Conservation (phyloP, 2,888 invertebrate genomes). For the Ephialtes manifestator region DNA sequence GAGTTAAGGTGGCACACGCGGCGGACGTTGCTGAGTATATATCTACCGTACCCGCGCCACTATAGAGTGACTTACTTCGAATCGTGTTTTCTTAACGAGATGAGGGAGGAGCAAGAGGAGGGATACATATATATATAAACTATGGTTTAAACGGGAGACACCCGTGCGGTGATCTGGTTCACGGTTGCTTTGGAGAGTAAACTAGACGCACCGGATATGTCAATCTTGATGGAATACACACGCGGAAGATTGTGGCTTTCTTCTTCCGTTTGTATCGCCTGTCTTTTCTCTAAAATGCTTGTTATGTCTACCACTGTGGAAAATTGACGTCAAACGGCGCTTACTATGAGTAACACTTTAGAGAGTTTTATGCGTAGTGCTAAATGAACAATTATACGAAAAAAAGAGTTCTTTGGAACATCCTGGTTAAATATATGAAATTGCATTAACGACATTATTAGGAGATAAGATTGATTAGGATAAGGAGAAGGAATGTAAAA, state of each 20-base stretch:
- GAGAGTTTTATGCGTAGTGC: background rate
- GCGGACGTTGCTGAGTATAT: constrained; percentile 60
- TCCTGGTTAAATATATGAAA: no score
- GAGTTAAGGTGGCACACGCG: constrained; percentile 59
- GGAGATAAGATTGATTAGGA: no score
- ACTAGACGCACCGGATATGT: constrained; percentile 56
- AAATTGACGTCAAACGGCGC: constrained; percentile 10
- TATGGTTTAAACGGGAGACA: constrained; percentile 21
- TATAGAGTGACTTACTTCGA: constrained; percentile 44
- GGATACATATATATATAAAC: background rate
- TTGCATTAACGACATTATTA: no score
- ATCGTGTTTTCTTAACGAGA: constrained; percentile 48
- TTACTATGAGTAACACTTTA: constrained; percentile 8
- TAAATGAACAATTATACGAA: background rate
- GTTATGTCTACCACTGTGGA: background rate
- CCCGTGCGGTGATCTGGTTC: constrained; percentile 50
- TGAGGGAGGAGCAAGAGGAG: constrained; percentile 20
- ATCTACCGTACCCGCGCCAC: constrained; percentile 14
- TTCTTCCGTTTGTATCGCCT: constrained; percentile 6
- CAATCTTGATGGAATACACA: constrained; percentile 20
- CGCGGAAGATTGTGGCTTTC: constrained; percentile 47
- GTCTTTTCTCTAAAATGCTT: background rate
- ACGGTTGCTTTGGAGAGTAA: constrained; percentile 46
- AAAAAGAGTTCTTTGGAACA: background rate
- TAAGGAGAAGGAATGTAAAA: no score